phyloP scores from a whole-genome alignment of 2,113 vertebrate genomes.

The Cichladusa arquata region DNA sequence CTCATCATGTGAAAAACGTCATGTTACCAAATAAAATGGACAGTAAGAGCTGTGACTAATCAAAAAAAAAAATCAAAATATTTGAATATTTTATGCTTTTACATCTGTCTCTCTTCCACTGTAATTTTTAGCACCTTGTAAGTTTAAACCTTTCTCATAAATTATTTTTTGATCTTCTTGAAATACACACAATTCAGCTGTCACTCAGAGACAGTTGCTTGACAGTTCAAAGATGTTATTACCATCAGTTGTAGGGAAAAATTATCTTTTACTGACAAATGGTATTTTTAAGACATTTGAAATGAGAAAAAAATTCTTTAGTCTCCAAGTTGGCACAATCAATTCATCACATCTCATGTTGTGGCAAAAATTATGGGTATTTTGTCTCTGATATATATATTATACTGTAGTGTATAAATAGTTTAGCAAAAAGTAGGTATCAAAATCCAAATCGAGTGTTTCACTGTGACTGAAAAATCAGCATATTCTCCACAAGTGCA shows the following conservation, averaged over 20 bases:
- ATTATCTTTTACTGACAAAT: constrained; percentile 31
- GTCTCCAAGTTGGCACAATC: constrained; percentile 1
- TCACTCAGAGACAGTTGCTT: constrained; percentile 1
- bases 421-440: constrained; percentile 1
- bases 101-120: background rate
- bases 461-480: background rate
- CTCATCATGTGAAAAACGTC: accelerated
- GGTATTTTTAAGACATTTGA: constrained; percentile 36
- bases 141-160: background rate
- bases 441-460: background rate
- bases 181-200: constrained; percentile 26
- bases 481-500: background rate
- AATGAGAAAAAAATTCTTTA: constrained; percentile 27
- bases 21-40: background rate
- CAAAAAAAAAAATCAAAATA: background rate
- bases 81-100: background rate
- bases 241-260: background rate
- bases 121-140: background rate
- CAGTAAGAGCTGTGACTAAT: background rate
- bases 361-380: constrained; percentile 4
- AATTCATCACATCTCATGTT: constrained; percentile 4
- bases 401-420: background rate
- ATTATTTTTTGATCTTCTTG: constrained; percentile 26
- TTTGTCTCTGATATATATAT: background rate
- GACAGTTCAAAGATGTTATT: constrained; percentile 56